Base-by-base conservation (phyloP, 2,888 invertebrate species). In the Hydrotaea diabolus region DNA sequence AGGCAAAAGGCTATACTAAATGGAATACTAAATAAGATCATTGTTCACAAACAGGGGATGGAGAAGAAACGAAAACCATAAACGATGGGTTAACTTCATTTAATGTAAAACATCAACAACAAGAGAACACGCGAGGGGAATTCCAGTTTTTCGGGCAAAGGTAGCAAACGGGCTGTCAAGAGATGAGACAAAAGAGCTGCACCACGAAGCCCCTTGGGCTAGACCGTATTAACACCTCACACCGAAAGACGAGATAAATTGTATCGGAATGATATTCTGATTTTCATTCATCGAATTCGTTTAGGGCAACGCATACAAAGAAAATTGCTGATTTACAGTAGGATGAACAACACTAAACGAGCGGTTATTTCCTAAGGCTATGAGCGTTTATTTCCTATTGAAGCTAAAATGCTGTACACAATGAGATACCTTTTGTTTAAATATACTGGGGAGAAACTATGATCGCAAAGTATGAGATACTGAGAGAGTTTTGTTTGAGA, bases 81-180 rank as follows among this genome's bases (percentile, higher is more conserved):
- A 59, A 19, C 43, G 46, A 76, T 23, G 17, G 62, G 71, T 71
- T 46, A 49, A 76, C 17, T 64, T 46, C 75, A 49, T 53, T 71
- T 71, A 71, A 74, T 43, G 62, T 26, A 49, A 69, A 66, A 39
- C 36, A 77, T 73, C 21, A 66, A 77, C 43, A 26, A 15, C 43
- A 55, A 39, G 55, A 74, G 36, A 74, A 71, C 71, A 71, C 26
- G 71, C 49, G 23, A 71, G n/a, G 19, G 21, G 5, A 57, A 81
- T 36, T 36, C n/a, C 36, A 36, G 36, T 3, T 36, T 8, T 5
- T 36, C 8, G 8, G 3, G 8, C 39, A 39, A 11, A 39, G 8
- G 9, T 3, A 39, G 39, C 39, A 39, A 11, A 39, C 39, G n/a
- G n/a, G n/a, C n/a, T n/a, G n/a, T n/a, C n/a, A n/a, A n/a, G n/a